phyloP scores from a whole-genome alignment of 2,888 invertebrate species.

The Drosophila mayaguana region DNA sequence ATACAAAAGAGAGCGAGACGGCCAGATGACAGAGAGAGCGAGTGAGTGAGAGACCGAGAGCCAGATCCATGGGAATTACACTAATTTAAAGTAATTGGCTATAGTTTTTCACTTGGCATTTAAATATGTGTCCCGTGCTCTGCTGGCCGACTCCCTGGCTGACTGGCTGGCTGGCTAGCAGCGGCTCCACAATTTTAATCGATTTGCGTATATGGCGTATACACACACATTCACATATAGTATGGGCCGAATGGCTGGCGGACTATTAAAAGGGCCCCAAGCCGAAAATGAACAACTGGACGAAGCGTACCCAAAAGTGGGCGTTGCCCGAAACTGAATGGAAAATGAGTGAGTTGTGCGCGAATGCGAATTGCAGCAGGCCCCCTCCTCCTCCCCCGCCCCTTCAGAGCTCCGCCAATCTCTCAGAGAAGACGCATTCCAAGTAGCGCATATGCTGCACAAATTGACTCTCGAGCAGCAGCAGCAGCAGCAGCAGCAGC shows the following conservation, averaged over 20 bases:
- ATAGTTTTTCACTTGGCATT: constrained; percentile 83
- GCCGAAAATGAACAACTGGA: constrained; percentile 76
- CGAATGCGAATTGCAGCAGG: constrained; percentile 60
- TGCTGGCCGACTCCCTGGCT: constrained; percentile 1
- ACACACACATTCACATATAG: neutral
- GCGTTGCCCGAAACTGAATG: constrained; percentile 83
- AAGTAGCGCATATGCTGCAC: constrained; percentile 79
- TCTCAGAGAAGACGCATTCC: constrained; percentile 60
- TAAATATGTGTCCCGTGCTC: constrained; percentile 75
- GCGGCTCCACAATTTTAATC: constrained; percentile 82
- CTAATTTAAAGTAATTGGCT: constrained; percentile 85
- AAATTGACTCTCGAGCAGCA: constrained; percentile 44
- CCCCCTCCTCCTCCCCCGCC: neutral
- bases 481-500: constrained; percentile 10
- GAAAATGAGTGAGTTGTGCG: constrained; percentile 82
- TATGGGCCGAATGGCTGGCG: constrained; percentile 51
- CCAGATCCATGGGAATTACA: constrained; percentile 82
- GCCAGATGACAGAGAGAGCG: constrained; percentile 4
- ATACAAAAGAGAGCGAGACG: constrained; percentile 5
- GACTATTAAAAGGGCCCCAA: constrained; percentile 75
- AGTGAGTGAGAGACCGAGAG: constrained; percentile 5
- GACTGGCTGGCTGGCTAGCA: constrained; percentile 14
- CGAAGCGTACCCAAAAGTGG: constrained; percentile 81
- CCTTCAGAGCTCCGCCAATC: constrained; percentile 14
- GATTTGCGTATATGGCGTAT: constrained; percentile 82